Base-by-base conservation (phyloP, 2,797 vertebrate genomes). In the Brachyalestes nurse region DNA sequence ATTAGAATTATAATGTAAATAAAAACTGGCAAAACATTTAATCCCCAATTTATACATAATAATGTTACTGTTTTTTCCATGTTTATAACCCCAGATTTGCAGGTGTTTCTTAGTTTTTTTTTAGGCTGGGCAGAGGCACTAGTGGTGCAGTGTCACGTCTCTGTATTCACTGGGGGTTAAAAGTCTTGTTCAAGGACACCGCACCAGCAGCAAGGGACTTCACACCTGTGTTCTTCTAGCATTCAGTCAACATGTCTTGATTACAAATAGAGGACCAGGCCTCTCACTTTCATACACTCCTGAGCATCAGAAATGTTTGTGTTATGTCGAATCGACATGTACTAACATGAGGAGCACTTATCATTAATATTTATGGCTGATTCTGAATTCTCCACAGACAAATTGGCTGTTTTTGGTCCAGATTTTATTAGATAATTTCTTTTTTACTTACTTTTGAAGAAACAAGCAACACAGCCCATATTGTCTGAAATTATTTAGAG, bases 111-210 rank as follows among this genome's bases (percentile, higher is more conserved):
- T 14, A 38, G 40, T 28, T 3, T 34, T 60, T 60, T 60, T 23
- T 23, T 12, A 21, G 25, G 61, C 8, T 49, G 45, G 66, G 12
- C 42, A 1, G n/a, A 51, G 1, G 21, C 5, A 21, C 45, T 28
- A 6, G 13, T 34, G 61, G 16, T 64, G 47, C 47, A 28, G 45
- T 34, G 19, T 28, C 16, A 10, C 2, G 14, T 28, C 69, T 53
- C 23, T 28, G 47, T 17, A 28, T 51, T 13, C 69, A 12, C 7
- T 53, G 19, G 66, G 62, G 42, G 65, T 67, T 67, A 67, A 67
- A 45, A 38, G 61, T 38, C 28, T 64, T 34, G 61, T 64, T 38
- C 61, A 38, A 64, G 61, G 64, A 17, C 65, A 67, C 40, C 45
- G 8, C 66, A 45, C 16, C n/a, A 47, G 10, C n/a, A 49, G 45